These are phyloP conservation scores for Platichthys flesus DNA, from an alignment of 2,113 vertebrate species.

Conservation along the genomic window DNA sequence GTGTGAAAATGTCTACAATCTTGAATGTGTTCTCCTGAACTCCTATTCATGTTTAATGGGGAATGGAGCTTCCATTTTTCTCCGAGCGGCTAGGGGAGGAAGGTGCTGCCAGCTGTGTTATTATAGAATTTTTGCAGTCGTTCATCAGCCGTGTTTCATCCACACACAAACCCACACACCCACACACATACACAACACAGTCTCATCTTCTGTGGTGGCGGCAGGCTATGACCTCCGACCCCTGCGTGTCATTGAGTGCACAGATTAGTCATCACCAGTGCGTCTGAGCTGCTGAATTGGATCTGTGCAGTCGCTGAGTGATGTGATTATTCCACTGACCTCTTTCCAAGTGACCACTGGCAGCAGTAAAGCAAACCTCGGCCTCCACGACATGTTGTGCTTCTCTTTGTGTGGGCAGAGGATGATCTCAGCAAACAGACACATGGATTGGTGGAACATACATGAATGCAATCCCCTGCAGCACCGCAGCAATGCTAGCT, in stretches of 20 bases:
- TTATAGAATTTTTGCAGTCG: slow-evolving; percentile 27
- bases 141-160: slow-evolving; percentile 38
- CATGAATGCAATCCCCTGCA: neutral
- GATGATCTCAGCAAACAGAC: neutral
- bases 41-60: slow-evolving; percentile 67
- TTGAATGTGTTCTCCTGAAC: slow-evolving; percentile 57
- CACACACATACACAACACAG: slow-evolving; percentile 29
- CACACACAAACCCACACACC: slow-evolving; percentile 23
- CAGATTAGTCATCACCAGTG: slow-evolving; percentile 49
- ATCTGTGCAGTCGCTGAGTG: slow-evolving; percentile 25
- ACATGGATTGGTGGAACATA: slow-evolving; percentile 4
- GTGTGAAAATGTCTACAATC: slow-evolving; percentile 31
- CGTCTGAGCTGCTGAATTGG: slow-evolving; percentile 20
- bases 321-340: slow-evolving; percentile 55
- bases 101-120: slow-evolving; percentile 51
- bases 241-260: slow-evolving; percentile 21
- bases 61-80: slow-evolving; percentile 65
- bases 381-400: slow-evolving; percentile 15
- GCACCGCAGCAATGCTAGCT: slow-evolving; percentile 3
- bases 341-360: slow-evolving; percentile 35
- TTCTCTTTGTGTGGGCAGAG: neutral
- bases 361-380: slow-evolving; percentile 4
- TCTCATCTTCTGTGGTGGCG: slow-evolving; percentile 31
- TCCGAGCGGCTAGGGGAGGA: slow-evolving; percentile 7
- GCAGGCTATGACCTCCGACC: slow-evolving; percentile 33